phyloP scores from a whole-genome alignment of 2,113 vertebrate genomes.

The Grammomys dolichurus region DNA sequence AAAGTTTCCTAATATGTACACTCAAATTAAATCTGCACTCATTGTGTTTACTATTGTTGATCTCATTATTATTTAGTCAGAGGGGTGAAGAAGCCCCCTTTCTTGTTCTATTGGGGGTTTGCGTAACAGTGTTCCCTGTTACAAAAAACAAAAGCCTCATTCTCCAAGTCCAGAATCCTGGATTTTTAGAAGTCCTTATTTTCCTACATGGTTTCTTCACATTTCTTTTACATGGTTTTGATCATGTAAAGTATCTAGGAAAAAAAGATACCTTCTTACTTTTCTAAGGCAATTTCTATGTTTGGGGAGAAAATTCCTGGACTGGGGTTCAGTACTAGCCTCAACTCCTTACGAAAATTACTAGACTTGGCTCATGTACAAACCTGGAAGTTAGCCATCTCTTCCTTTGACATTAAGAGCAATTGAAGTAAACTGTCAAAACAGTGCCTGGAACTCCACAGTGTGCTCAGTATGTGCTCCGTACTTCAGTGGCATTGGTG shows the following conservation, averaged over 20 bases:
- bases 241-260: neutral
- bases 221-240: neutral
- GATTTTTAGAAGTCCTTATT: neutral
- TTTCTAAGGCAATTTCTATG: no score
- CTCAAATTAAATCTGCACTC: neutral
- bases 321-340: neutral
- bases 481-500: accelerated
- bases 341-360: neutral
- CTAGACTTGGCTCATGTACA: neutral
- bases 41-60: neutral
- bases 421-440: neutral
- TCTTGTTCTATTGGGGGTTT: neutral
- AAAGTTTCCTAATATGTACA: neutral
- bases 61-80: neutral
- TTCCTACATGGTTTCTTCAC: neutral
- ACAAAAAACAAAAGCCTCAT: neutral
- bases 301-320: neutral
- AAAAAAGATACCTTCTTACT: neutral
- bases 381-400: no score
- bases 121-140: no score
- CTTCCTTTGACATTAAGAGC: neutral
- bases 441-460: neutral
- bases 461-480: neutral
- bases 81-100: neutral
- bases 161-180: neutral